Evolutionary conservation across 2,888 invertebrate species (phyloP), one percentile per base, ranked within the genome.

Genomic region (Tigriopus californicus): DNA sequence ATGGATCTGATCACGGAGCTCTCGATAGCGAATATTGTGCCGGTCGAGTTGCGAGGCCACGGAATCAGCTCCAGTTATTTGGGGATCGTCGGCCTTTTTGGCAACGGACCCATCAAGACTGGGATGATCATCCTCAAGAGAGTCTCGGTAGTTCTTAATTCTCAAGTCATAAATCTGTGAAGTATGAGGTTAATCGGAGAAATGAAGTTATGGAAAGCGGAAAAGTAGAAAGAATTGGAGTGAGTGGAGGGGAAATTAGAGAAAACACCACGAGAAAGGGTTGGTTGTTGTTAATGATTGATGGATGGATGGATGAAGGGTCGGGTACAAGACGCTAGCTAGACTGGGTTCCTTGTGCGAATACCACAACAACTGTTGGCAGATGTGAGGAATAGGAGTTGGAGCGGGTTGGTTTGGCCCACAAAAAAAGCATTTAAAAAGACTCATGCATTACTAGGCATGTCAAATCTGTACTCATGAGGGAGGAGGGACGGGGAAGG

Each of bases 121-220:
- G 2, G 86, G 86, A 68, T 85, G 86, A 57, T 82, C 77, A 67
- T 86, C 85, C 68, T 82, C 80, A 64, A 90, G 77, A 73, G 80
- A 79, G 67, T 87, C 87, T 63, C 81, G 78, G 77, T 85, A 92
- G 64, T 83, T 81, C 73, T 84, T 82, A 71, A 88, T 81, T 69
- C 85, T 80, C 70, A 83, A 81, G 71, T 85, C 83, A 77, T 86
- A 85, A 70, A 85, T 85, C 88, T 89, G 81, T 61, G 58, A 58
- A 60, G 20, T 33, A 33, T 33, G 33, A 58, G 11, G 24, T 49
- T 18, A 41, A 41, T 20, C 24, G 44, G 15, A 46, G 18, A 40
- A 41, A 55, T 22, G 61, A 48, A 33, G 24, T 61, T 15, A 12
- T 42, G 13, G 25, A 46, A 22, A 42, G 58, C 18, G 56, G 41